Base-by-base conservation (phyloP, 2,113 vertebrate species). In the Limanda limanda region DNA sequence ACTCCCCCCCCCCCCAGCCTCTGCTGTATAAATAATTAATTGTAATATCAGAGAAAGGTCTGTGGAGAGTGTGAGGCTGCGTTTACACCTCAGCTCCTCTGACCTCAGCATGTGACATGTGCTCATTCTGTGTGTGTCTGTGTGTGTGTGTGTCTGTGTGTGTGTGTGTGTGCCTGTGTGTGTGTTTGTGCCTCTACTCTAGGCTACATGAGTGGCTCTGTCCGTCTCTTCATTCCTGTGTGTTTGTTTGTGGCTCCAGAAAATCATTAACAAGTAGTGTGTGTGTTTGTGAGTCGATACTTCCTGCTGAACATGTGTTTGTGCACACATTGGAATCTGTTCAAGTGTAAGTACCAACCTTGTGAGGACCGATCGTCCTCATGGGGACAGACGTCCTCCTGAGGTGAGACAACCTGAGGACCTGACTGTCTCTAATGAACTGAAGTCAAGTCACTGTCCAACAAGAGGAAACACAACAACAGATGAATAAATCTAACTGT, bases 1-100 rank as follows among this genome's bases (percentile, higher is more conserved):
- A 31, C 27, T 31, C 5, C 27, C 27, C 31, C 25, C 25, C 47
- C 48, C 18, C 48, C 48, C 18, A 21, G 51, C 20, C 51, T n/a
- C 18, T 48, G 58, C 31, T 11, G 47, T 14, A 70, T 86, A 52
- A 83, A 83, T 83, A 63, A 86, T 86, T 86, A 64, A 88, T 27
- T 1, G 64, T 70, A 48, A 58, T 73, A 78, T 86, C 60, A 83
- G 60, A 76, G 83, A 64, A 79, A 68, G 37, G 59, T 80, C 60
- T 71, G 67, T 48, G 65, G 0, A 54, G 62, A 74, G 70, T 35
- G 77, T 0, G 13, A 67, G 48, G 48, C 71, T 73, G 64, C 68
- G 31, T 83, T 81, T 84, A 66, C 72, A 62, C 60, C 52, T 73
- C 71, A 8, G 63, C 71, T 72, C 61, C 54, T 71, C 48, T 62